Conservation (phyloP, 2,113 vertebrate genomes). For the Elephas maximus region DNA sequence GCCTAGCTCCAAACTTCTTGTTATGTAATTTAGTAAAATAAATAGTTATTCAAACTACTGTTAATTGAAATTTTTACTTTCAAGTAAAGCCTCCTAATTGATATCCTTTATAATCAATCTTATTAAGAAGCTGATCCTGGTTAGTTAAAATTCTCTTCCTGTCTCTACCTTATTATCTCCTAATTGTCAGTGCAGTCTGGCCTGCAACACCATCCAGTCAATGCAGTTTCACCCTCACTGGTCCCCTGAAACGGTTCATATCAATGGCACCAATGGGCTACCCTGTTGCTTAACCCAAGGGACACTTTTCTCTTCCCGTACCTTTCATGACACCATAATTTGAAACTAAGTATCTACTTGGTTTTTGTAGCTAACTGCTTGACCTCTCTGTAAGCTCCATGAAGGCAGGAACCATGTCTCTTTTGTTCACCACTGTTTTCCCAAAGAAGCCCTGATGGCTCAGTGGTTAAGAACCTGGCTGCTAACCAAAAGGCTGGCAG, state of each 20-base stretch:
- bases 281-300: neutral
- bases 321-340: neutral
- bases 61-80: neutral
- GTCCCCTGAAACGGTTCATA: neutral
- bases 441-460: no score
- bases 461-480: no score
- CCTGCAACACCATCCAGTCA: neutral
- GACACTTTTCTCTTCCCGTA: neutral
- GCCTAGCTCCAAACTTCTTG: neutral
- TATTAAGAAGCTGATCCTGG: neutral
- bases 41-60: neutral
- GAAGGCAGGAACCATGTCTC: neutral
- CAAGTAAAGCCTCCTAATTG: neutral
- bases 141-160: neutral
- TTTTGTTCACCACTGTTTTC: neutral
- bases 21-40: conserved; percentile 26
- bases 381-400: neutral
- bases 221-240: neutral
- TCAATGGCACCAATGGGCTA: neutral
- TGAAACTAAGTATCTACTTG: neutral
- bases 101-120: neutral
- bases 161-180: neutral
- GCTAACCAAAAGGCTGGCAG: no score
- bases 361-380: neutral
- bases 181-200: neutral